Evolutionary conservation across 2,888 invertebrate species (phyloP).

Genomic region (Protonemura montana): DNA sequence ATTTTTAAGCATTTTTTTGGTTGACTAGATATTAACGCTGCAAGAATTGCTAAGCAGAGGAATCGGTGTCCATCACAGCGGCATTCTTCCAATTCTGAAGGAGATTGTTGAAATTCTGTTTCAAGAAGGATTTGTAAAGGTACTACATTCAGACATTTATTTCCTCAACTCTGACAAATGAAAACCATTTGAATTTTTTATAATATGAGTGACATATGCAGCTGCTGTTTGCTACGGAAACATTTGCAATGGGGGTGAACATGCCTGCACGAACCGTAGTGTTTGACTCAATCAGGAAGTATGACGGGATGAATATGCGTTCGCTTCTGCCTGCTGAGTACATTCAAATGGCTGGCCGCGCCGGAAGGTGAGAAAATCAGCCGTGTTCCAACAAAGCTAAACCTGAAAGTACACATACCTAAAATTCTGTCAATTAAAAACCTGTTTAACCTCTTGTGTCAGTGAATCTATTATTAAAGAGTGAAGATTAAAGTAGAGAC

Average conservation of each 20-base stretch:
- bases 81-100: constrained; percentile 96
- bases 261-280: constrained; percentile 99
- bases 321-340: constrained; percentile 91
- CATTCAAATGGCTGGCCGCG: constrained; percentile 98
- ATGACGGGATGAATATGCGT: constrained; percentile 83
- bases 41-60: constrained; percentile 79
- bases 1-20: constrained; percentile 30
- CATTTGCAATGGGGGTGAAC: constrained; percentile 99
- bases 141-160: constrained; percentile 53
- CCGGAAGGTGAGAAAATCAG: constrained; percentile 66
- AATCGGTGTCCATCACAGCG: constrained; percentile 97
- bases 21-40: constrained; percentile 68
- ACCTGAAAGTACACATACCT: too few relatives aligned
- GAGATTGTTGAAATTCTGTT: constrained; percentile 99
- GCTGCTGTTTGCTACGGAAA: constrained; percentile 97
- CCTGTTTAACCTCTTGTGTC: too few relatives aligned
- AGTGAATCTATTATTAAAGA: too few relatives aligned
- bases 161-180: background rate
- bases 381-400: too few relatives aligned
- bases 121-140: constrained; percentile 88
- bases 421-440: too few relatives aligned
- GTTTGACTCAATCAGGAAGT: constrained; percentile 91
- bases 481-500: too few relatives aligned
- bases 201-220: constrained; percentile 60
- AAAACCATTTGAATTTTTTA: constrained; percentile 37